A percentile compares a stretch with the other conserved stretches of the same genome.
Conservation (phyloP, 2,888 invertebrate genomes). For the Bursaphelenchus okinawaensis region DNA sequence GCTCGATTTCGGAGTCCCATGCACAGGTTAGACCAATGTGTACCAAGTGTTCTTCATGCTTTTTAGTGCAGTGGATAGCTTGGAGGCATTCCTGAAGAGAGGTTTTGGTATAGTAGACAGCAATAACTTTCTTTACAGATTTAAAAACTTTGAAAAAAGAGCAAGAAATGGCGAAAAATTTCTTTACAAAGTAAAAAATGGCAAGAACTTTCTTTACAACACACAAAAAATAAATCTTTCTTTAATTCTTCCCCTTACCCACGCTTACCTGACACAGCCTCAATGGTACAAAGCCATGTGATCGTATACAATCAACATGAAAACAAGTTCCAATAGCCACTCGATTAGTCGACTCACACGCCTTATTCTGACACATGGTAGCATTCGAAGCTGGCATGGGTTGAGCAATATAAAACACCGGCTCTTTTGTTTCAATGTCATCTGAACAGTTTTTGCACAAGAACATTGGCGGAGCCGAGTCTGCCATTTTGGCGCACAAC, state of each 20-base stretch:
- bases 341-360: constrained; percentile 83
- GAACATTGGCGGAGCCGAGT: constrained; percentile 82
- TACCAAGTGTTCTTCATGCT: constrained; percentile 20
- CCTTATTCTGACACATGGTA: constrained; percentile 62
- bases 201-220: no score
- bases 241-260: no score
- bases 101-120: no score
- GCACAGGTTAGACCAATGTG: constrained; percentile 36
- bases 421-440: constrained; percentile 58
- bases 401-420: constrained; percentile 43
- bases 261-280: constrained; percentile 64
- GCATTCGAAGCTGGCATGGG: constrained; percentile 51
- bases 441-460: constrained; percentile 66
- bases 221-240: no score
- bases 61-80: constrained; percentile 31
- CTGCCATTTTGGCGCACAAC: constrained; percentile 67
- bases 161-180: no score
- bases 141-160: no score
- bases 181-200: no score
- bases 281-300: constrained; percentile 91
- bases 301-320: constrained; percentile 89
- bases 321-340: constrained; percentile 91
- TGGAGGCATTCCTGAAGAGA: constrained; percentile 39
- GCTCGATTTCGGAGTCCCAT: constrained; percentile 42
- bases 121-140: no score